Conservation (phyloP, 2,888 invertebrate species). For the Dasysyrphus albostriatus region DNA sequence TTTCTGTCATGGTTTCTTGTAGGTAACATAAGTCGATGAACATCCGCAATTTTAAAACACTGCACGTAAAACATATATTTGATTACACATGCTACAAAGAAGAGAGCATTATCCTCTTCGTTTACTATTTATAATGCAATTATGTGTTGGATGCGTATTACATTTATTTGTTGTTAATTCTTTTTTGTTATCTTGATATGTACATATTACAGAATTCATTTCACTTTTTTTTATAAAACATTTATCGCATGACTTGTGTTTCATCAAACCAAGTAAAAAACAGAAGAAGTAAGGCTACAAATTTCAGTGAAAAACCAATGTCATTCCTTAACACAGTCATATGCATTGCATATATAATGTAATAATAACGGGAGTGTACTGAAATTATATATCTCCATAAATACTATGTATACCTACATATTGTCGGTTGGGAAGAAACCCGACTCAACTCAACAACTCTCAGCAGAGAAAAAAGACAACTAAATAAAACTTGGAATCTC, state of each 20-base stretch:
- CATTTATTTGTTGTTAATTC: neutral
- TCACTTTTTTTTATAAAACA: slow-evolving; percentile 44
- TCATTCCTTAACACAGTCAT: neutral
- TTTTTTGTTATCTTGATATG: slow-evolving; percentile 5
- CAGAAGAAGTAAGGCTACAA: slow-evolving; percentile 11
- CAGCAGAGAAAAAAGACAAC: no score
- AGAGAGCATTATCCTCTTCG: slow-evolving; percentile 26
- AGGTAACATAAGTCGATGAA: slow-evolving; percentile 30
- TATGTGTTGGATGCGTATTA: slow-evolving; percentile 5
- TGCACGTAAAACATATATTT: neutral
- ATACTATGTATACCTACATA: no score
- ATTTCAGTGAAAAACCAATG: neutral
- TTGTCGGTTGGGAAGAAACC: no score
- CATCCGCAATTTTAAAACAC: slow-evolving; percentile 15
- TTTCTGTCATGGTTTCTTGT: neutral
- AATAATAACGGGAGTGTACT: no score
- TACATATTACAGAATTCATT: slow-evolving; percentile 33
- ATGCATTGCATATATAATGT: no score
- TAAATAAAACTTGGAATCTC: no score
- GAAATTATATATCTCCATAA: no score
- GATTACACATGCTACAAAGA: neutral
- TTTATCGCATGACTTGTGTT: slow-evolving; percentile 68
- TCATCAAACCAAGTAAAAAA: neutral
- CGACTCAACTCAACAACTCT: no score
- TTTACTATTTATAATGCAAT: neutral